Percentiles rank a stretch among this genome's conserved stretches.
Evolutionary conservation across 2,113 vertebrate species (phyloP).

Genomic region (Salvelinus namaycush): DNA sequence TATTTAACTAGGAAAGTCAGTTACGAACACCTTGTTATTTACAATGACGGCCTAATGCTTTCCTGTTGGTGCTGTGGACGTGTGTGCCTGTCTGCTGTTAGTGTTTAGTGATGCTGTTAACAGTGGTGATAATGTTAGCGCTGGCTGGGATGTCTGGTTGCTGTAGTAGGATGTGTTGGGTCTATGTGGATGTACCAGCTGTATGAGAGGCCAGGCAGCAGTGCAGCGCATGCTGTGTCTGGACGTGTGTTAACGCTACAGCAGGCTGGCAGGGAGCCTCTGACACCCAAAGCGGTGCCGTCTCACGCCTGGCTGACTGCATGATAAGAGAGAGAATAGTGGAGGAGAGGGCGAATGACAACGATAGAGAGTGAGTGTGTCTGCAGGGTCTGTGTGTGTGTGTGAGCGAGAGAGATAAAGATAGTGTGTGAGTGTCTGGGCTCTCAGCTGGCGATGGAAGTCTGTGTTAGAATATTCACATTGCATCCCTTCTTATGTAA

Average conservation of each 20-base stretch:
- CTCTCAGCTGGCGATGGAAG: neutral
- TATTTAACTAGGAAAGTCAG: too few species aligned
- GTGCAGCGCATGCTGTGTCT: constrained; percentile 10
- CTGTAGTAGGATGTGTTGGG: neutral
- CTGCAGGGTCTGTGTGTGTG: neutral
- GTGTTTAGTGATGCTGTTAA: neutral
- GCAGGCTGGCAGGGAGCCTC: constrained; percentile 3
- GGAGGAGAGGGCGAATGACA: neutral
- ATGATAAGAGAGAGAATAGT: constrained; percentile 20
- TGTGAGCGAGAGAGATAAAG: neutral
- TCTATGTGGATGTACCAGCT: neutral
- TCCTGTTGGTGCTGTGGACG: too few species aligned
- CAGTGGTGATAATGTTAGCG: neutral
- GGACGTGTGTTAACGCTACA: constrained; percentile 27
- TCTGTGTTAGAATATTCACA: neutral
- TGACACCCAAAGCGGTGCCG: constrained; percentile 35
- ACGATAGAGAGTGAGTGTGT: neutral
- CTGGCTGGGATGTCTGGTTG: neutral
- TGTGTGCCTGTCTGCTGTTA: neutral
- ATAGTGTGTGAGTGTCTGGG: neutral
- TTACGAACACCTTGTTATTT: too few species aligned
- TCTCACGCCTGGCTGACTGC: constrained; percentile 32
- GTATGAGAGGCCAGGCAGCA: constrained; percentile 7
- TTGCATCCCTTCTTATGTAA: neutral
- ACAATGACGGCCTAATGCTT: too few species aligned